Evolutionary conservation across 2,888 invertebrate genomes (phyloP).

Genomic region (Noctua janthina): DNA sequence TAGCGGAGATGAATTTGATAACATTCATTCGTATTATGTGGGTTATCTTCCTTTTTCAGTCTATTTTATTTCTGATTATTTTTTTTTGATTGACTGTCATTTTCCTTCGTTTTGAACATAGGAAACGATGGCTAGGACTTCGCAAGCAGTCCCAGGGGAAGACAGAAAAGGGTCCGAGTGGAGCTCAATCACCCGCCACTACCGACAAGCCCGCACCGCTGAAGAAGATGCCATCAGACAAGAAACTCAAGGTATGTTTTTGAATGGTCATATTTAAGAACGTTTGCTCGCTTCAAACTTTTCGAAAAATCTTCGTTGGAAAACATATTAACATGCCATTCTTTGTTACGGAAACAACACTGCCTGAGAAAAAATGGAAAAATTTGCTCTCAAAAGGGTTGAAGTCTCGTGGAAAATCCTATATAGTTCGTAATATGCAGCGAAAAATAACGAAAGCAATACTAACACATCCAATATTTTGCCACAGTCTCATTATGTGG

Average conservation of each 20-base stretch:
- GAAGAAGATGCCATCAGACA: conserved; percentile 95
- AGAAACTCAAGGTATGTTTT: conserved; percentile 93
- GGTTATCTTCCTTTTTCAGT: neutral
- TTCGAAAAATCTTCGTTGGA: neutral
- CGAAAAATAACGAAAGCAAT: neutral
- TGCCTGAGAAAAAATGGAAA: neutral
- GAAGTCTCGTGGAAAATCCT: neutral
- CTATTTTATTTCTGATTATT: neutral
- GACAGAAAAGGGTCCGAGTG: conserved; percentile 92
- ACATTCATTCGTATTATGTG: neutral
- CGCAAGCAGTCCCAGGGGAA: conserved; percentile 96
- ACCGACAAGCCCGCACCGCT: conserved; percentile 90
- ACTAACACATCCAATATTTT: neutral
- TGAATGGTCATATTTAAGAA: neutral
- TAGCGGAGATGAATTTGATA: neutral
- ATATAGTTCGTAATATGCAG: neutral
- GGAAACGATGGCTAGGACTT: conserved; percentile 97
- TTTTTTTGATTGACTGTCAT: conserved; percentile 4
- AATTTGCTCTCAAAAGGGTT: neutral
- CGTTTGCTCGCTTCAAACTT: neutral
- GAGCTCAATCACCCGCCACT: conserved; percentile 84
- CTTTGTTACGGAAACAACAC: neutral
- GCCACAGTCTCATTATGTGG: neutral
- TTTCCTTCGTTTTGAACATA: conserved; percentile 79
- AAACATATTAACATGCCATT: neutral